phyloP scores from a whole-genome alignment of 2,888 invertebrate species.

The Luperina testacea region DNA sequence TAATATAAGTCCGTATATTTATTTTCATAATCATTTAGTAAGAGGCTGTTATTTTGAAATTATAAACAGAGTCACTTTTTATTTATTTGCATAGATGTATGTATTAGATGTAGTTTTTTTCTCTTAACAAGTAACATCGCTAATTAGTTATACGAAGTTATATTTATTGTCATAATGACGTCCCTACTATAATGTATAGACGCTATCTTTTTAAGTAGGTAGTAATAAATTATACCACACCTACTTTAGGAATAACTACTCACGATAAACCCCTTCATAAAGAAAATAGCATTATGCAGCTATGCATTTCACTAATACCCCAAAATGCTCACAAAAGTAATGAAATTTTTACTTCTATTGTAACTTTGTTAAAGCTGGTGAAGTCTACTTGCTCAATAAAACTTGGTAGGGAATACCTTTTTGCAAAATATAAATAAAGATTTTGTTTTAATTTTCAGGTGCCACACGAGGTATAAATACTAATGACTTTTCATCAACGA shows the following conservation, averaged over 20 bases:
- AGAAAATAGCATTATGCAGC: not conserved
- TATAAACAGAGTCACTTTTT: no score
- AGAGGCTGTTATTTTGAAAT: no score
- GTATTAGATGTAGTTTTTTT: not conserved
- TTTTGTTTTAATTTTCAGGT: constrained; percentile 67
- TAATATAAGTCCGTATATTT: no score
- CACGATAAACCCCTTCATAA: not conserved
- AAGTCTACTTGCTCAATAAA: not conserved
- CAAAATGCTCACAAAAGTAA: not conserved
- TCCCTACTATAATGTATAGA: not conserved
- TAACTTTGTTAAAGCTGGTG: not conserved
- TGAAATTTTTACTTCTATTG: not conserved
- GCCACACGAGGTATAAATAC: constrained; percentile 72
- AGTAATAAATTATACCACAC: not conserved
- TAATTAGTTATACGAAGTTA: not conserved
- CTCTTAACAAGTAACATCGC: not conserved
- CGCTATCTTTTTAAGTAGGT: not conserved
- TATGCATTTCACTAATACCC: not conserved
- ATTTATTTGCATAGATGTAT: no score
- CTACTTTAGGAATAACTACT: not conserved
- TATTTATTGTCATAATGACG: not conserved
- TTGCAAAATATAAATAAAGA: not conserved
- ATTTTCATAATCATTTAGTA: no score
- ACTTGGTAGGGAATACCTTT: not conserved
- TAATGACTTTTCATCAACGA: constrained; percentile 67